phyloP scores from a whole-genome alignment of 1,140 invertebrate species.

The Hylaeus volcanicus region DNA sequence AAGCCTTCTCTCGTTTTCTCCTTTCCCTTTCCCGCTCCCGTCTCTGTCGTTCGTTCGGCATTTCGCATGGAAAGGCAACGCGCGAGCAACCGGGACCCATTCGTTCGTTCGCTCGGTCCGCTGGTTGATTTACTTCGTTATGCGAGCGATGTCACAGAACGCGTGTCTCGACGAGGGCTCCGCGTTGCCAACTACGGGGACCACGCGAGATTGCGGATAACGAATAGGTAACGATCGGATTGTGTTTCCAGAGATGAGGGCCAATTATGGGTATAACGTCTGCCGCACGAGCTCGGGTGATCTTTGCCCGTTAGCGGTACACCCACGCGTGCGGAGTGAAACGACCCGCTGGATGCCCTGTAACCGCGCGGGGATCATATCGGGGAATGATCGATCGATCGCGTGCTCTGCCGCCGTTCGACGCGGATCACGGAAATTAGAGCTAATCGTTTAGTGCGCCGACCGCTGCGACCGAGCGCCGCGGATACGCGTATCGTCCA shows the following conservation, averaged over 20 bases:
- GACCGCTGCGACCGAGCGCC: background rate
- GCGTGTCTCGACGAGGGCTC: slow-evolving; percentile 55
- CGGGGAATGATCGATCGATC: slow-evolving; percentile 32
- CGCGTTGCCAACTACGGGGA: slow-evolving; percentile 58
- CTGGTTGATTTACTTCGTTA: slow-evolving; percentile 72
- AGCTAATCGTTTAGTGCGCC: background rate
- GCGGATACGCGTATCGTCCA: too few species aligned
- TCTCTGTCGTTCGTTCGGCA: slow-evolving; percentile 36
- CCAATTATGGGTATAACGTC: slow-evolving; percentile 70
- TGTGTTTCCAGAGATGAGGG: slow-evolving; percentile 69
- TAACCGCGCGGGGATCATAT: background rate
- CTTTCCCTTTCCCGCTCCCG: slow-evolving; percentile 18
- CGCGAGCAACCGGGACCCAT: slow-evolving; percentile 3
- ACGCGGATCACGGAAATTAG: slow-evolving; percentile 18
- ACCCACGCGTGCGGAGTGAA: slow-evolving; percentile 56
- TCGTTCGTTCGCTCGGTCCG: background rate
- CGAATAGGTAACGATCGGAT: slow-evolving; percentile 74
- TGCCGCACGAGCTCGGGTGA: slow-evolving; percentile 60
- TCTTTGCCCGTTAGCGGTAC: slow-evolving; percentile 61
- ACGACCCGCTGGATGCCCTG: slow-evolving; percentile 18
- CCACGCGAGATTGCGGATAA: slow-evolving; percentile 69
- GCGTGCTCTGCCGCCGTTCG: background rate
- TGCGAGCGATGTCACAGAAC: slow-evolving; percentile 62
- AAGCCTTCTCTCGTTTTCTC: slow-evolving; percentile 12
- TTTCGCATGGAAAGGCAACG: slow-evolving; percentile 41